Conservation (phyloP, 92 coral and sea anemone species). For the Phenganax stokvisi region DNA sequence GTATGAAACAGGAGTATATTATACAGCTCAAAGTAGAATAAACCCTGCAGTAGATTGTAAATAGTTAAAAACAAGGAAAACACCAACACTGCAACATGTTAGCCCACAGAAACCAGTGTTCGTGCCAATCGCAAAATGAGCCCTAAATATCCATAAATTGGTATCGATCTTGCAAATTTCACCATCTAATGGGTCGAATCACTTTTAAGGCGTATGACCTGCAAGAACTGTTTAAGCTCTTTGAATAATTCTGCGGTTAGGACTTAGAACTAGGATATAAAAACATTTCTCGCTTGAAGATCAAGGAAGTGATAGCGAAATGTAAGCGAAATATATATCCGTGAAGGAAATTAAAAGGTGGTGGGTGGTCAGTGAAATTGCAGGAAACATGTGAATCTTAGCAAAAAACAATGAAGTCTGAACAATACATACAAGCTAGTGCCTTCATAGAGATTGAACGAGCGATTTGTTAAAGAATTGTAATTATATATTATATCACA, state of each 20-base stretch:
- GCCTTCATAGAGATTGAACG: too few species aligned
- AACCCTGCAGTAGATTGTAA: too few species aligned
- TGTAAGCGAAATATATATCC: background rate
- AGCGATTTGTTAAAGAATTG: too few species aligned
- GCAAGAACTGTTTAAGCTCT: background rate
- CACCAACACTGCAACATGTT: background rate
- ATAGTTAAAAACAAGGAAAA: too few species aligned
- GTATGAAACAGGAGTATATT: too few species aligned
- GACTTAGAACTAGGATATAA: constrained; percentile 10
- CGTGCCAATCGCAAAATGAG: background rate
- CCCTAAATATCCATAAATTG: background rate
- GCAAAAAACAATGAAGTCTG: too few species aligned
- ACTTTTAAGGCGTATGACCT: background rate
- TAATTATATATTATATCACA: too few species aligned
- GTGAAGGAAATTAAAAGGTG: background rate
- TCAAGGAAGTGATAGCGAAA: background rate
- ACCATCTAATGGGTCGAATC: constrained; percentile 1
- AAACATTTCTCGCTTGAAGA: background rate
- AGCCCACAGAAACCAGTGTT: background rate
- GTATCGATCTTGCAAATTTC: background rate
- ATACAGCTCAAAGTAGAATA: too few species aligned
- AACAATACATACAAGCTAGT: too few species aligned
- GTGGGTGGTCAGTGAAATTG: background rate
- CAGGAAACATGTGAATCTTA: background rate
- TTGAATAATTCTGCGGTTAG: constrained; percentile 3